Conservation (phyloP, 2,113 vertebrate species). For the Perca fluviatilis region DNA sequence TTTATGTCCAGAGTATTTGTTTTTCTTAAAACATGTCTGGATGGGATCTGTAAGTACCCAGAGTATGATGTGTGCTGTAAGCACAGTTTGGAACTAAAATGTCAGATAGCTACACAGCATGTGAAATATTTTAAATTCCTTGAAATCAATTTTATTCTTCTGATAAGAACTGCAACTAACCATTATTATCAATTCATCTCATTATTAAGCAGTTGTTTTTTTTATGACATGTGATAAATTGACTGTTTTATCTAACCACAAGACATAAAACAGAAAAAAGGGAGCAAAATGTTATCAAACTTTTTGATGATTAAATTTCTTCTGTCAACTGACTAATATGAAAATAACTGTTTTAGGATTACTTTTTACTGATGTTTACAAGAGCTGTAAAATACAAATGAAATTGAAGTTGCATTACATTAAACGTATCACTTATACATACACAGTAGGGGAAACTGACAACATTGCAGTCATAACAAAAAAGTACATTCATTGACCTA, state of each 20-base stretch:
- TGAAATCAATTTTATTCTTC: not conserved
- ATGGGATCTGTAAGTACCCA: not conserved
- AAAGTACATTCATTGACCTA: conserved; percentile 24
- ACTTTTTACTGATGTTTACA: not conserved
- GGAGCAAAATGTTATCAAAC: not conserved
- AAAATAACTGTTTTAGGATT: not conserved
- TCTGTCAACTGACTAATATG: not conserved
- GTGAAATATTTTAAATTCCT: not conserved
- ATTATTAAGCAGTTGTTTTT: not conserved
- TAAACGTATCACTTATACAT: conserved; percentile 2
- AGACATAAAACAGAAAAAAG: not conserved
- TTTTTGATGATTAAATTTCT: not conserved
- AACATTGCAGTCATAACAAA: conserved; percentile 14
- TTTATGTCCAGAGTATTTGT: not conserved
- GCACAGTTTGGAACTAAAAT: not conserved
- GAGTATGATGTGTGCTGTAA: not conserved
- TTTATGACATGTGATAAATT: not conserved
- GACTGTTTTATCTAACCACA: not conserved
- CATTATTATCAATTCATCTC: not conserved
- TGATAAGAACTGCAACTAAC: not conserved
- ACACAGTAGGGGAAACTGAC: not conserved
- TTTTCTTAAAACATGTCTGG: not conserved
- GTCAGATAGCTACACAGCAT: not conserved
- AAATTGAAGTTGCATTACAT: not conserved
- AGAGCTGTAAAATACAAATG: not conserved